Conservation (phyloP, 1,140 invertebrate genomes). For the Diorhabda sublineata region DNA sequence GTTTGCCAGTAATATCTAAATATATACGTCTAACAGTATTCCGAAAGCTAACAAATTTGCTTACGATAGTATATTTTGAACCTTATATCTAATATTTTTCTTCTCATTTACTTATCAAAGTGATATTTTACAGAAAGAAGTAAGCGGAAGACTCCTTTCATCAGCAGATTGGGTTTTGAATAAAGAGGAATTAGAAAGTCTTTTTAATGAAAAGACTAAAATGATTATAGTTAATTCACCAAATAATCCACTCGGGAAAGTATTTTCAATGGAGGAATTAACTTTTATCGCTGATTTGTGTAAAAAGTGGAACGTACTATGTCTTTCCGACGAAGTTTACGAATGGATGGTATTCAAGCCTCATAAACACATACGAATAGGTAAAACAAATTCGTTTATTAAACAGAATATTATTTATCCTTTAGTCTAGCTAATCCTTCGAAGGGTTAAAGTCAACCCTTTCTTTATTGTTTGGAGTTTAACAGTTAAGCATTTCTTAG, state of each 20-base stretch:
- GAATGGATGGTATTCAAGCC: constrained; percentile 93
- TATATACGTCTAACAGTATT: too few relatives aligned
- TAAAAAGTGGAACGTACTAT: constrained; percentile 65
- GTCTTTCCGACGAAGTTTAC: constrained; percentile 95
- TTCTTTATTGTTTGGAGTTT: too few relatives aligned
- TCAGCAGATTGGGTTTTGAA: constrained; percentile 91
- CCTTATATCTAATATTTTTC: too few relatives aligned
- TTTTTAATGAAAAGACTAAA: constrained; percentile 93
- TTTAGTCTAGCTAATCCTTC: too few relatives aligned
- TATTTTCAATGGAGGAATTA: constrained; percentile 69
- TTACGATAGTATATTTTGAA: too few relatives aligned
- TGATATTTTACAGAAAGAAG: constrained; percentile 20
- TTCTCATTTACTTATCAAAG: too few relatives aligned
- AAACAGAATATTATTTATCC: too few relatives aligned
- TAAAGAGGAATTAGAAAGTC: constrained; percentile 68
- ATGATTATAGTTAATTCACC: constrained; percentile 94
- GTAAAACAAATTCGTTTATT: background rate
- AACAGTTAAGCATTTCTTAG: too few relatives aligned
- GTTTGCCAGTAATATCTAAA: too few relatives aligned
- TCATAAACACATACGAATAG: constrained; percentile 60
- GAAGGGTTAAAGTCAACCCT: too few relatives aligned
- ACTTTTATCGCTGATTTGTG: constrained; percentile 67
- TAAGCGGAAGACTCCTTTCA: constrained; percentile 29
- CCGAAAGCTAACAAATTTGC: too few relatives aligned
- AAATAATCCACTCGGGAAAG: constrained; percentile 93